Base-by-base conservation (phyloP, 2,888 invertebrate genomes). In the Limnephilus auricula region DNA sequence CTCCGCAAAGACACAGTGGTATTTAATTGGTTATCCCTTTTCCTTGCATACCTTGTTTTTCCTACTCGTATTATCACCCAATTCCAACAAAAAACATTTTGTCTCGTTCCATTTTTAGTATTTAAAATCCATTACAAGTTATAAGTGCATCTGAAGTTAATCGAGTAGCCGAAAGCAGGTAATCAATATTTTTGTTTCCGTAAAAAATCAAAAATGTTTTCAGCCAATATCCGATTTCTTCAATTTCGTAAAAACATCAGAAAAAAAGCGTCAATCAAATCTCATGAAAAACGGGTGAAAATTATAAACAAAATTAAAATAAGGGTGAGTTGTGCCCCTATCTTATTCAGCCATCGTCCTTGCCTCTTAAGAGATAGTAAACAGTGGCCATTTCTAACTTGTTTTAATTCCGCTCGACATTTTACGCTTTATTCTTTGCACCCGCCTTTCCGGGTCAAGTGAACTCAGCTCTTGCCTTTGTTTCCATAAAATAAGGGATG, bases 381-480 rank as follows among this genome's bases (percentile, higher is more conserved):
- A 82, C 34, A 82, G 34, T 15, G 34, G 34, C 82, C 32, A 34
- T 82, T 82, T 82, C 32, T 32, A 12, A 32, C 25, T 37, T 32
- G 34, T 37, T 82, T 82, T 82, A 82, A 82, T 82, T 85, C 85
- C 13, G 85, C 40, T 85, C 40, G 85, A 85, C 85, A 45, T 85
- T 85, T 45, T 30, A 65, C 65, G 65, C 10, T 65, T 15, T 30
- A 45, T 85, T 85, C 85, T 40, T 85, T 40, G 4, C 85, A 30
- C 37, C 85, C 37, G 45, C 37, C 40, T 85, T 85, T 85, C 45
- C 85, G 40, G 85, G 85, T 85, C 85, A 85, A 85, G 85, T 85
- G 85, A 40, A 85, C 37, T 82, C 34, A 34, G 30, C 45, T 85
- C 30, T 40, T 45, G 30, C 37, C 45, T 30, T 34, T 40, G 85